Evolutionary conservation across 1,140 invertebrate species (phyloP), one percentile per base, ranked within the genome.

Genomic region (Leptinotarsa defecta): DNA sequence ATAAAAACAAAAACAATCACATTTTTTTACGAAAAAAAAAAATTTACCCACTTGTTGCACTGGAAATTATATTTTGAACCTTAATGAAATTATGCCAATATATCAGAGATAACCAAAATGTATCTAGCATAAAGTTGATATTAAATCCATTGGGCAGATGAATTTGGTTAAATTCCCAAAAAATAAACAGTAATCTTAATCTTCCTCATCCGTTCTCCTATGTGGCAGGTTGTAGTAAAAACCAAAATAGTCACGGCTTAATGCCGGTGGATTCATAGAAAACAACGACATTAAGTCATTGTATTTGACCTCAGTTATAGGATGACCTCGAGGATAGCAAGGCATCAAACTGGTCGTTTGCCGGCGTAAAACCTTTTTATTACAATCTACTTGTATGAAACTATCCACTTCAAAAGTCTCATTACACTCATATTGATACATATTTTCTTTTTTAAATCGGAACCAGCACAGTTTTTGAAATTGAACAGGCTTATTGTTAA

Each of bases 381-480:
- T 24, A 24, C 61, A 73, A 73, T 73, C 57, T 24, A 73, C 48
- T 27, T 48, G 11, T 73, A 24, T 73, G 27, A 63, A 73, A 19
- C 13, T 27, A 64, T 73, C 71, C 11, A 15, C 71, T 19, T 65
- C 20, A 52, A 73, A 73, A 19, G 17, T 20, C 34, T 73, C 71
- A 19, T 73, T 73, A 43, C 19, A 73, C 27, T 27, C 22, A 34
- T 61, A 61, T 64, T 64, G 27, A 27, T 24, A 24, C 24, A 24
- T 3, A 24, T 24, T 24, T 24, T 24, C 24, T 24, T 24, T 24
- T 24, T 24, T 24, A 73, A 73, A 43, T 13, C 15, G 17, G 15
- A 73, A 61, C 71, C 71, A 73, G 62, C 62, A 73, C 15, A 73
- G 20, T 73, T 63, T 73, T 64, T 73, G 71, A 24, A 57, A 73